phyloP scores from a whole-genome alignment of 2,113 vertebrate species.

The Callorhinus ursinus region DNA sequence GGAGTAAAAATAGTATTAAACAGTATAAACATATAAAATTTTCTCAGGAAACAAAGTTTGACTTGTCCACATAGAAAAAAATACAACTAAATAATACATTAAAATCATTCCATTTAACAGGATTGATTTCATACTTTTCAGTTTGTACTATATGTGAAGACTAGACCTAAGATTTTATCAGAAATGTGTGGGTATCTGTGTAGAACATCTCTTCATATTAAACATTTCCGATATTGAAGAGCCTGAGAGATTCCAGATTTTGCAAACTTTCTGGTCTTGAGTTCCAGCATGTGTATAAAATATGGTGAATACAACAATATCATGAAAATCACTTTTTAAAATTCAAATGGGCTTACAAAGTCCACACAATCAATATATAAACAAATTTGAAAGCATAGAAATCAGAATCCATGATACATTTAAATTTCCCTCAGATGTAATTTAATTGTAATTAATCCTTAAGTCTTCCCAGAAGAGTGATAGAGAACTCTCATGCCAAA shows the following conservation, averaged over 20 bases:
- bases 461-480: not conserved
- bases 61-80: not conserved
- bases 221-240: not conserved
- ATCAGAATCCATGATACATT: not conserved
- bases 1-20: not conserved
- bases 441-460: not conserved
- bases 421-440: not conserved
- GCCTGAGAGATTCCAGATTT: not conserved
- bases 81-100: not conserved
- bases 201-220: not conserved
- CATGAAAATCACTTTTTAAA: constrained; percentile 30
- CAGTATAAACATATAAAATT: not conserved
- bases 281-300: not conserved
- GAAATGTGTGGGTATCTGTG: not conserved
- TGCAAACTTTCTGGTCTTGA: not conserved
- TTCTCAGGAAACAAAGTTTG: not conserved
- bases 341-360: not conserved
- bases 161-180: not conserved
- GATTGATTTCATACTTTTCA: not conserved
- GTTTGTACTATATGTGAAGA: not conserved
- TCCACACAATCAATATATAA: not conserved
- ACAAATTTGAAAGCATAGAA: constrained; percentile 33
- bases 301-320: not conserved
- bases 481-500: not conserved
- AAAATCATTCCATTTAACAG: not conserved